Evolutionary conservation across 2,888 invertebrate species (phyloP).

Genomic region (Trachelus troglodyta): DNA sequence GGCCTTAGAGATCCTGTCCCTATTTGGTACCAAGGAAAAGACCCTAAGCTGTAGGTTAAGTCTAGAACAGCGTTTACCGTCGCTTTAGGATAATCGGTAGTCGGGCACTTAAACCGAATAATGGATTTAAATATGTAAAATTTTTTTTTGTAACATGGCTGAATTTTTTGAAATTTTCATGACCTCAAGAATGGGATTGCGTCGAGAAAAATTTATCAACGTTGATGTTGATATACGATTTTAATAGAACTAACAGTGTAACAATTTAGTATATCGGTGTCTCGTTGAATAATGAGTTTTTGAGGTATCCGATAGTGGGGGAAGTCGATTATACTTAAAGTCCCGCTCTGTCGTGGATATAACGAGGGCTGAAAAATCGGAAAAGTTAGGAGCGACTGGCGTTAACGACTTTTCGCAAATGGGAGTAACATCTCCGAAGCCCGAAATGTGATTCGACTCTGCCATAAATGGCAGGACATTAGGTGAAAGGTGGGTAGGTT

Average conservation of each 20-base stretch:
- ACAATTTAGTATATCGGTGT: not conserved
- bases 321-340: not conserved
- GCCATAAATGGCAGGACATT: slow-evolving; percentile 51
- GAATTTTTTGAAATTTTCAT: not conserved
- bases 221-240: not conserved
- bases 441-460: slow-evolving; percentile 44
- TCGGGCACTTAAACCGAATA: slow-evolving; percentile 23
- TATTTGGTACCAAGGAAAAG: slow-evolving; percentile 19
- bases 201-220: no score
- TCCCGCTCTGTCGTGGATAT: not conserved
- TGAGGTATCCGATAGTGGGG: not conserved
- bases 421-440: slow-evolving; percentile 43
- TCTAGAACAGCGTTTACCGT: slow-evolving; percentile 24
- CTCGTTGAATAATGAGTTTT: not conserved
- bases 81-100: slow-evolving; percentile 27
- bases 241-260: not conserved
- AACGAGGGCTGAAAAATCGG: slow-evolving; percentile 12
- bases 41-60: slow-evolving; percentile 12
- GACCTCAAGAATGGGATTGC: no score
- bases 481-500: slow-evolving; percentile 23
- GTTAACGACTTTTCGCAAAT: slow-evolving; percentile 41
- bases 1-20: slow-evolving; percentile 8
- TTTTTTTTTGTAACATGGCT: not conserved
- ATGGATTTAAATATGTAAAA: slow-evolving; percentile 21
- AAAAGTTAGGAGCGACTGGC: slow-evolving; percentile 23